phyloP scores from a whole-genome alignment of 1,140 invertebrate genomes.

The Sweltsa coloradensis region DNA sequence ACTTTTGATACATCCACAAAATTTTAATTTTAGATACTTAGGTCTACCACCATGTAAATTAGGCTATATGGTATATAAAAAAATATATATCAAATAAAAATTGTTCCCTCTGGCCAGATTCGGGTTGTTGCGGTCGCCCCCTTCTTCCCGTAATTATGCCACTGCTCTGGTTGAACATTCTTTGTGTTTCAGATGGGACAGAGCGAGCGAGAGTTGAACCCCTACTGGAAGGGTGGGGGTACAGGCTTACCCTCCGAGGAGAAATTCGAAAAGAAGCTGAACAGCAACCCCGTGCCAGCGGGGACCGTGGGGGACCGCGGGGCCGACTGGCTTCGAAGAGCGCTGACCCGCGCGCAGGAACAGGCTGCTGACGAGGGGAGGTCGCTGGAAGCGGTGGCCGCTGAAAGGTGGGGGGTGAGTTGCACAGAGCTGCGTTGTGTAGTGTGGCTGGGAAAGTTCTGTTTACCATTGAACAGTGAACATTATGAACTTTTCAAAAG shows the following conservation, averaged over 20 bases:
- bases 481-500: no score
- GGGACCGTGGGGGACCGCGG: conserved; percentile 29
- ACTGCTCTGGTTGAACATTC: not conserved
- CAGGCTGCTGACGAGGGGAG: conserved; percentile 40
- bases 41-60: not conserved
- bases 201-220: conserved; percentile 71
- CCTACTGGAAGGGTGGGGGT: conserved; percentile 84
- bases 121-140: not conserved
- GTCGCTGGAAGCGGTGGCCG: conserved; percentile 44
- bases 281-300: conserved; percentile 3
- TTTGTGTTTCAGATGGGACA: conserved; percentile 44
- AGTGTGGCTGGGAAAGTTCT: no score
- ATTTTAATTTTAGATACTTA: not conserved
- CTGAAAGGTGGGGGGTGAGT: conserved; percentile 49
- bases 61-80: not conserved
- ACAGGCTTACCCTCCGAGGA: conserved; percentile 51
- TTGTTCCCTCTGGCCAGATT: not conserved
- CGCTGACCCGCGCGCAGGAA: conserved; percentile 41
- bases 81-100: not conserved
- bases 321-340: conserved; percentile 41
- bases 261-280: conserved; percentile 20
- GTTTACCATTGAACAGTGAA: no score
- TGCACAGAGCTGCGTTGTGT: not conserved
- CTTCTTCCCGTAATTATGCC: not conserved
- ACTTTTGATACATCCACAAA: not conserved